A percentile compares a stretch with the other conserved stretches of the same genome.
phyloP scores from a whole-genome alignment of 2,797 vertebrate species.

The Odontamblyopus rebecca region DNA sequence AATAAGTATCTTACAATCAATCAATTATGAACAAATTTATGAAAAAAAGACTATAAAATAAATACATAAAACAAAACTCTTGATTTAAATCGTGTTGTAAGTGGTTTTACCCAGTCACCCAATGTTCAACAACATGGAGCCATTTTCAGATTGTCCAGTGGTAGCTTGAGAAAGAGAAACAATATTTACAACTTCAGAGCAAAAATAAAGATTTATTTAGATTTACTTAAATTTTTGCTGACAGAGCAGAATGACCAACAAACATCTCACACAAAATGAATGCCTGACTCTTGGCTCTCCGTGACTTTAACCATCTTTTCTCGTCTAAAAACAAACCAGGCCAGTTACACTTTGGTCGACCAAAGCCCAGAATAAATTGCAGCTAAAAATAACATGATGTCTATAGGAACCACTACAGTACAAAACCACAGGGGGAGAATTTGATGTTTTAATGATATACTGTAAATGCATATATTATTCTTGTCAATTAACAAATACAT shows the following conservation, averaged over 20 bases:
- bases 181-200: background rate
- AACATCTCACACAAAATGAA: background rate
- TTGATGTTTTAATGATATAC: background rate
- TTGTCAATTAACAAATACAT: background rate
- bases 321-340: slow-evolving; percentile 19
- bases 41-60: background rate
- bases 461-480: background rate
- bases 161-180: background rate
- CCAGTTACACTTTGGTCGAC: slow-evolving; percentile 18
- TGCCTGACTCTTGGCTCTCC: background rate
- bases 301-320: slow-evolving; percentile 12
- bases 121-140: background rate
- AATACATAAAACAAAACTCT: no score
- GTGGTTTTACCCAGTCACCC: background rate
- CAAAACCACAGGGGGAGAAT: no score
- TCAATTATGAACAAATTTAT: background rate
- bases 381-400: slow-evolving; percentile 30
- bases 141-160: background rate
- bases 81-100: background rate
- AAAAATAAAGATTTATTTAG: background rate
- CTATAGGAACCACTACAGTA: slow-evolving; percentile 5
- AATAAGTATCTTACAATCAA: background rate
- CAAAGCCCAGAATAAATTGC: slow-evolving; percentile 21
- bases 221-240: background rate
- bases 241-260: background rate